A percentile compares a stretch with the other conserved stretches of the same genome.
Conservation (phyloP, 2,888 invertebrate species). For the Cerastoderma edule region DNA sequence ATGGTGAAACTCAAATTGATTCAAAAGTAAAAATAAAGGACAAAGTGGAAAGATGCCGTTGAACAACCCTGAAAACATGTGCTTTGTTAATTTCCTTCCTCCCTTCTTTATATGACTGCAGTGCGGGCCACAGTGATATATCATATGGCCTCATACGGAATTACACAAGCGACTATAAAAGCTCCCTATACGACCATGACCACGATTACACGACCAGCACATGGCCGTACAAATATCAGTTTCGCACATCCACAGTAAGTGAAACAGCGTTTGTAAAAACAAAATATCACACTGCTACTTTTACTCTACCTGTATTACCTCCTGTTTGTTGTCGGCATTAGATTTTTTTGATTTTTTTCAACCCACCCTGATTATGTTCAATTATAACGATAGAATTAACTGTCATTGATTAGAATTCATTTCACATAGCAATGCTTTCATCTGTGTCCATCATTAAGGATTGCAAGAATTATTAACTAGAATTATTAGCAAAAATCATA, state of each 20-base stretch:
- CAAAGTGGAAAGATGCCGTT: no score
- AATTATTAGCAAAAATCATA: slow-evolving; percentile 17
- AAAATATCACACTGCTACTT: slow-evolving; percentile 37
- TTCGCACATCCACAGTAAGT: slow-evolving; percentile 70
- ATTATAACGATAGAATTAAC: slow-evolving; percentile 13
- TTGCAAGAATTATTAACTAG: background rate
- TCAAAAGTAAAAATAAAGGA: no score
- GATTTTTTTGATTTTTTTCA: slow-evolving; percentile 9
- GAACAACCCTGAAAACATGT: no score
- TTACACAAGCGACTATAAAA: slow-evolving; percentile 67
- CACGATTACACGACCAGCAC: slow-evolving; percentile 62
- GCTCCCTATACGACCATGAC: slow-evolving; percentile 63
- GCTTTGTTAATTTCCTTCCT: no score
- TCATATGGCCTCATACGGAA: slow-evolving; percentile 51
- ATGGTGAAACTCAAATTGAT: no score
- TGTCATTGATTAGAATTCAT: background rate
- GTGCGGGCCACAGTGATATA: slow-evolving; percentile 48
- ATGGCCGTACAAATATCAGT: slow-evolving; percentile 80
- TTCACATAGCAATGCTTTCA: background rate
- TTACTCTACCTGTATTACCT: slow-evolving; percentile 20
- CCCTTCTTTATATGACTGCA: slow-evolving; percentile 54
- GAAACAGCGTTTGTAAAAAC: slow-evolving; percentile 29
- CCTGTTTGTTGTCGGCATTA: slow-evolving; percentile 19
- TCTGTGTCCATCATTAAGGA: background rate
- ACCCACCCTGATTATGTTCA: slow-evolving; percentile 1